These are phyloP conservation scores for Patella vulgata DNA, from an alignment of 1,140 invertebrate genomes.

Conservation along the genomic window DNA sequence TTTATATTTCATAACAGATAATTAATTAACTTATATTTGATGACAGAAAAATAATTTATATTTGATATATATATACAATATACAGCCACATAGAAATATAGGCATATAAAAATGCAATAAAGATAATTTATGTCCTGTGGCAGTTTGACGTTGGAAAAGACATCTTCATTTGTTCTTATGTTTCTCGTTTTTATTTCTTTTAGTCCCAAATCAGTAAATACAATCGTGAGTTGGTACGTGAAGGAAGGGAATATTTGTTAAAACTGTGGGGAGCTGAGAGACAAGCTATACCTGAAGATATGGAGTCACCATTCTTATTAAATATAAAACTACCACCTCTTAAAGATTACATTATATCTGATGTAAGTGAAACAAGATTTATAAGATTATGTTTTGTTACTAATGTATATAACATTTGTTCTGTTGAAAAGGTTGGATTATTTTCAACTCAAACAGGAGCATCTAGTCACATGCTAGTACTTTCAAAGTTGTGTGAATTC, in stretches of 20 bases:
- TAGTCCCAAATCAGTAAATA: slow-evolving; percentile 29
- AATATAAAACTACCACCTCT: slow-evolving; percentile 25
- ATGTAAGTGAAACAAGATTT: slow-evolving; percentile 1
- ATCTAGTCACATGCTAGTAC: no score
- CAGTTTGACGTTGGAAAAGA: background rate
- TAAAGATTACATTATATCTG: slow-evolving; percentile 4
- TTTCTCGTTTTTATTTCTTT: background rate
- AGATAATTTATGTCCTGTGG: background rate
- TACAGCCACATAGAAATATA: background rate
- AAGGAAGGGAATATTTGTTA: slow-evolving; percentile 15
- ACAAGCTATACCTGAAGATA: slow-evolving; percentile 17
- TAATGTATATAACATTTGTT: background rate
- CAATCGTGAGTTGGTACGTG: slow-evolving; percentile 18
- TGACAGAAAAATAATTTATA: no score
- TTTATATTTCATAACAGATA: no score
- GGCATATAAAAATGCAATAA: background rate
- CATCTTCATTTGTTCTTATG: background rate
- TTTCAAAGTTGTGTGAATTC: background rate
- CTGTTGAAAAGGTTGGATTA: background rate
- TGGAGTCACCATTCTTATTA: slow-evolving; percentile 34
- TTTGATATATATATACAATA: background rate
- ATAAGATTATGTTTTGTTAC: background rate
- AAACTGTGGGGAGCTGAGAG: slow-evolving; percentile 18
- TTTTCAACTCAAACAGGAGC: background rate
- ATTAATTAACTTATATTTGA: no score